Conservation (phyloP, 2,113 vertebrate genomes). For the Actenoides hombroni region DNA sequence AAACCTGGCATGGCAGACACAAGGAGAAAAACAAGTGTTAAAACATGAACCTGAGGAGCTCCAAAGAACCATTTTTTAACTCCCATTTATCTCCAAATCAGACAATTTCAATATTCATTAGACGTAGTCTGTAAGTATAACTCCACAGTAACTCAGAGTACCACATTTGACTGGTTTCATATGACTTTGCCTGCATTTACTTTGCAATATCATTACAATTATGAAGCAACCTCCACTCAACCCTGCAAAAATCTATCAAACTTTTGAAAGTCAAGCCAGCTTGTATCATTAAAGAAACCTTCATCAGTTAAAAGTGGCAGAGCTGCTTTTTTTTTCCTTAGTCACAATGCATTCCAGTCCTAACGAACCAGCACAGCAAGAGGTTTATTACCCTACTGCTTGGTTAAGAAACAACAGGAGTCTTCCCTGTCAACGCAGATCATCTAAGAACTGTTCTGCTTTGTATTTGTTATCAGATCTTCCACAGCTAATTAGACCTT, state of each 20-base stretch:
- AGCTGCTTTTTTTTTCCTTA: not conserved
- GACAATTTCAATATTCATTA: not conserved
- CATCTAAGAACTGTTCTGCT: not conserved
- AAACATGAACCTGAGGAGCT: not conserved
- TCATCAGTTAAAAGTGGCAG: not conserved
- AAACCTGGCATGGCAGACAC: not conserved
- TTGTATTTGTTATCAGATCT: constrained; percentile 24
- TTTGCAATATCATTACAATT: not conserved
- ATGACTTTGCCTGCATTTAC: not conserved
- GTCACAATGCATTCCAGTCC: not conserved
- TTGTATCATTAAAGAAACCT: not conserved
- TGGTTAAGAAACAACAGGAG: not conserved
- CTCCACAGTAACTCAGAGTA: not conserved
- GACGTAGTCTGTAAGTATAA: not conserved
- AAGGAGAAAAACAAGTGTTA: not conserved
- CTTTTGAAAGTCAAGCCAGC: not conserved
- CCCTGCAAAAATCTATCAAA: not conserved
- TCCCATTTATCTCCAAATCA: not conserved
- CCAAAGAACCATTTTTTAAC: not conserved
- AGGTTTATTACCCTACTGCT: not conserved
- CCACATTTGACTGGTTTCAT: not conserved
- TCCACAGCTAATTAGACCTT: constrained; percentile 1
- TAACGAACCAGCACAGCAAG: not conserved
- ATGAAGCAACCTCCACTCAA: not conserved
- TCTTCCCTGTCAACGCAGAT: not conserved